phyloP scores from a whole-genome alignment of 2,888 invertebrate species.

The Drosophila mulleri region DNA sequence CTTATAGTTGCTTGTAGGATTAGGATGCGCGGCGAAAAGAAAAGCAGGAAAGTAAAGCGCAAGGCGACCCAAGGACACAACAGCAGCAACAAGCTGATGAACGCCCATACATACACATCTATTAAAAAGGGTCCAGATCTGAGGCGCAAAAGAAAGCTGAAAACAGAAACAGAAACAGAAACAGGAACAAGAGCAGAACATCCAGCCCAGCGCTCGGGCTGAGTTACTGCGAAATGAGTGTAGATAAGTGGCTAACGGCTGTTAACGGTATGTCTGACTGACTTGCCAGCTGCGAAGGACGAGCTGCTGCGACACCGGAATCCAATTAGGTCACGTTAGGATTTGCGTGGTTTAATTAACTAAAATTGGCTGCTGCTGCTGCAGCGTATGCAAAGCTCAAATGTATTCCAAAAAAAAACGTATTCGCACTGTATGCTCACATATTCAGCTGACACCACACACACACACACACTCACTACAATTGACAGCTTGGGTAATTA shows the following conservation, averaged over 20 bases:
- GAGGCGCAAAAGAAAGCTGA: slow-evolving; percentile 20
- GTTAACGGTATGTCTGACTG: slow-evolving; percentile 32
- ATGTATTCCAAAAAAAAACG: slow-evolving; percentile 3
- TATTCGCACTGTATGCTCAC: neutral
- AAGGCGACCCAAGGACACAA: slow-evolving; percentile 19
- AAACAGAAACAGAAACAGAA: slow-evolving; percentile 11
- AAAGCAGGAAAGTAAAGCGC: slow-evolving; percentile 37
- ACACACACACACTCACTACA: neutral
- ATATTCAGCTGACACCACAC: neutral
- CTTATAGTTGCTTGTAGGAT: slow-evolving; percentile 81
- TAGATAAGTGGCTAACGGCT: slow-evolving; percentile 40
- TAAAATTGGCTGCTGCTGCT: slow-evolving; percentile 57
- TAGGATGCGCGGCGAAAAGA: slow-evolving; percentile 61
- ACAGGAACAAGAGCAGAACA: slow-evolving; percentile 20
- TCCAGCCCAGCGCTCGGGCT: slow-evolving; percentile 29
- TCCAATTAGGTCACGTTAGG: slow-evolving; percentile 75
- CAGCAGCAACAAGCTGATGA: slow-evolving; percentile 65
- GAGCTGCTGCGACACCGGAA: slow-evolving; percentile 24
- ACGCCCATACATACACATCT: slow-evolving; percentile 38
- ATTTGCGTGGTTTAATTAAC: slow-evolving; percentile 77
- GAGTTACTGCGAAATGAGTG: slow-evolving; percentile 35
- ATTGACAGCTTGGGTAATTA: slow-evolving; percentile 1
- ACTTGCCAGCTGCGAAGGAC: neutral
- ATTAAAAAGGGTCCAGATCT: slow-evolving; percentile 68
- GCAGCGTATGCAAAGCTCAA: slow-evolving; percentile 36